Conservation (phyloP, 1,140 invertebrate species). For the Drosophila albomicans region DNA sequence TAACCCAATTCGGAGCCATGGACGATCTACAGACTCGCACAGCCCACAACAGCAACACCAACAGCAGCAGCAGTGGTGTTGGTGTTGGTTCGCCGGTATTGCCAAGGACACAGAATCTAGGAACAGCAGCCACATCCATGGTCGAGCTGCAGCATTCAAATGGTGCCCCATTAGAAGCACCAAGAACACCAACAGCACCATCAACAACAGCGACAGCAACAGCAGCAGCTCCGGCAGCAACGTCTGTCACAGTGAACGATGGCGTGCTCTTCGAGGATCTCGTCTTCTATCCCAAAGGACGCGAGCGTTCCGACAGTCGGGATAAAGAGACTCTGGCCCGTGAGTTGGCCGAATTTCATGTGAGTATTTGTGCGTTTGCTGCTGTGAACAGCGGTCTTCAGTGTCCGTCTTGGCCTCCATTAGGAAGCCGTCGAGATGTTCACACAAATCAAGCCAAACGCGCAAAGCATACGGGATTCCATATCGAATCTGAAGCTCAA, state of each 20-base stretch:
- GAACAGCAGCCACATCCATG: not conserved
- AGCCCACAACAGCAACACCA: constrained; percentile 1
- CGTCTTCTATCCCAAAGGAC: constrained; percentile 44
- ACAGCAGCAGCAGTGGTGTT: too few relatives aligned
- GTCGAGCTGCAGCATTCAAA: not conserved
- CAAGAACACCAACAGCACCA: not conserved
- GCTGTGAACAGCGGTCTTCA: too few relatives aligned
- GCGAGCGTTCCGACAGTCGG: not conserved
- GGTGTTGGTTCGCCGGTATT: too few relatives aligned
- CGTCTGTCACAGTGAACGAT: not conserved
- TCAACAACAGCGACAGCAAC: not conserved
- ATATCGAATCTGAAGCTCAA: constrained; percentile 79
- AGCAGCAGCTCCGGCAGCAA: not conserved
- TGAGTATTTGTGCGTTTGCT: not conserved
- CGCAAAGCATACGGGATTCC: constrained; percentile 86
- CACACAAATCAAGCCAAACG: constrained; percentile 89
- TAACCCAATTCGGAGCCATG: not conserved
- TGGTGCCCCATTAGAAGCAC: not conserved
- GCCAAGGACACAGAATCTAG: too few relatives aligned
- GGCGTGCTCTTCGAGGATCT: constrained; percentile 36
- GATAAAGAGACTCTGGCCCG: not conserved
- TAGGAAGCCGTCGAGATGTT: not conserved
- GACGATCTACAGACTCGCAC: not conserved
- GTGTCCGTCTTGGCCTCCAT: not conserved
- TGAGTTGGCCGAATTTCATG: constrained; percentile 35